Evolutionary conservation across 2,888 invertebrate genomes (phyloP), one percentile per base, ranked within the genome.

Genomic region (Tetragnatha montana): DNA sequence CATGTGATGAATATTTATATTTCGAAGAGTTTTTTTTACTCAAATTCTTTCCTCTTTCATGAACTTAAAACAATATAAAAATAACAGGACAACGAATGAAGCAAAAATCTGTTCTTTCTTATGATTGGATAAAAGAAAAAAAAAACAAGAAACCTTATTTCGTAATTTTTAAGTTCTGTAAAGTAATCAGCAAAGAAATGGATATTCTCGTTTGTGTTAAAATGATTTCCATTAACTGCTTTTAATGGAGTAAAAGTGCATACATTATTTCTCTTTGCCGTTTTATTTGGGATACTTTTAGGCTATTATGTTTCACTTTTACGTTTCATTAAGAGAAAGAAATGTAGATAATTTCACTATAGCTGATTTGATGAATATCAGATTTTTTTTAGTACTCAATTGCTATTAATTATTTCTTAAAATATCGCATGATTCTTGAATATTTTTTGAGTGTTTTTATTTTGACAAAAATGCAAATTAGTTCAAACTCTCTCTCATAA

Each of bases 1-100:
- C 71, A 78, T 69, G 51, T 78, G 78, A 85, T 85, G 85, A 85
- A 85, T 85, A 85, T 85, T 85, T 85, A 85, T 85, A 85, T 21
- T 70, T 51, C 50, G 69, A 79, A 71, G 71, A 50, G 19, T 21
- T 70, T 22, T 69, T 71, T 71, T 19, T 71, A 17, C 19, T 8
- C 17, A 71, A 22, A 71, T 71, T 71, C 14, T 71, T 71, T n/a
- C 19, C 19, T 0, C 19, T 68, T n/a, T 68, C 10, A 71, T 21
- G 22, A 19, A 71, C 19, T 71, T 71, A 21, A 71, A 47, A 49
- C 76, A 17, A 19, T 35, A 76, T 50, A 60, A 60, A 60, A 60
- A 60, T 60, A 17, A 60, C 12, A 17, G 60, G 10, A 60, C 14
- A 60, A 17, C 17, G 60, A 60, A 60, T 60, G 17, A 60, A 60